Evolutionary conservation across 2,888 invertebrate genomes (phyloP).

Genomic region (Coelopa pilipes): DNA sequence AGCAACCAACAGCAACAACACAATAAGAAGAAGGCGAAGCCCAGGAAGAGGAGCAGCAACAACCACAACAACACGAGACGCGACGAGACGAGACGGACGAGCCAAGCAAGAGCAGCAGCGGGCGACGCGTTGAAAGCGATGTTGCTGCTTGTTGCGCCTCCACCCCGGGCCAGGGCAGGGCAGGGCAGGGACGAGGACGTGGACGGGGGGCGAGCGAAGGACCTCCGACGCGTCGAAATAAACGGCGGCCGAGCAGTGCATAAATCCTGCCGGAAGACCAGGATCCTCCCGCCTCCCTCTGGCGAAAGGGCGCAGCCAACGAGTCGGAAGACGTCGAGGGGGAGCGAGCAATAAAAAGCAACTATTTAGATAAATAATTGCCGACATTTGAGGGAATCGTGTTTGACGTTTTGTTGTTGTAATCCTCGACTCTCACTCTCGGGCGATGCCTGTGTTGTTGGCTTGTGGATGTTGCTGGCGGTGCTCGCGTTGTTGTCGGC

Average conservation of each 20-base stretch:
- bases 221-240: conserved; percentile 40
- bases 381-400: conserved; percentile 63
- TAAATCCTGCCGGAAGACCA: conserved; percentile 52
- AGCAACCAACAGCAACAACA: too few relatives aligned
- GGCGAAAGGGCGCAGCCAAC: background rate
- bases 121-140: conserved; percentile 19
- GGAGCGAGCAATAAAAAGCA: conserved; percentile 18
- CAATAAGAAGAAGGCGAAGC: background rate
- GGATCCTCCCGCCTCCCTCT: background rate
- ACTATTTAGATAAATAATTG: conserved; percentile 60
- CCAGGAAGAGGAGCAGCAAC: too few relatives aligned
- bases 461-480: background rate
- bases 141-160: conserved; percentile 21
- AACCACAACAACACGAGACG: too few relatives aligned
- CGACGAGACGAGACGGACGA: too few relatives aligned
- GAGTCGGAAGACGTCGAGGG: background rate
- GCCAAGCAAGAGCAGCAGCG: too few relatives aligned
- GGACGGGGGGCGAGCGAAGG: conserved; percentile 11
- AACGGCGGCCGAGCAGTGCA: conserved; percentile 49
- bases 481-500: conserved; percentile 5
- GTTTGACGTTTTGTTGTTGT: conserved; percentile 59
- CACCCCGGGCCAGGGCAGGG: background rate
- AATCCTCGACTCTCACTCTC: background rate
- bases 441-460: conserved; percentile 39
- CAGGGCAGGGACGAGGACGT: background rate